Percentiles rank a stretch among this genome's conserved stretches.
These are phyloP conservation scores for Sebastes itinus DNA, from an alignment of 2,797 vertebrate species.

Conservation along the genomic window DNA sequence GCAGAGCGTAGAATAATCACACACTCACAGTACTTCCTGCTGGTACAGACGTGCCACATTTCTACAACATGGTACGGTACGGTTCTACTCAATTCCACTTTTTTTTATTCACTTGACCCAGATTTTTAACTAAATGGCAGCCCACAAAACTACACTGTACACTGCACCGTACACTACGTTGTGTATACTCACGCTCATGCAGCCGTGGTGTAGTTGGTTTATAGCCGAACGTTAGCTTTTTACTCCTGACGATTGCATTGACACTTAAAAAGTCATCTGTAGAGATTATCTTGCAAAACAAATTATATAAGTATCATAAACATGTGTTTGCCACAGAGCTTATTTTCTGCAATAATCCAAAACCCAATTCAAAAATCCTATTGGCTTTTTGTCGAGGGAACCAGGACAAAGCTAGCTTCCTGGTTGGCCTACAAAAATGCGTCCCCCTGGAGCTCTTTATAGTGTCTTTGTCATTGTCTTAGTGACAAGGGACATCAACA, in stretches of 20 bases:
- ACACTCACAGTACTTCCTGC: background rate
- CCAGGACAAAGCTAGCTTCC: background rate
- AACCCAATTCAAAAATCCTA: background rate
- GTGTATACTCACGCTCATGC: background rate
- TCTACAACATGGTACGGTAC: background rate
- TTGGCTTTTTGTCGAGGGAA: background rate
- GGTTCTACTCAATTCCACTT: background rate
- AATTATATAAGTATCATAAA: too few species aligned
- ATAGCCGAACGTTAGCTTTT: too few species aligned
- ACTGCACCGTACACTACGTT: background rate
- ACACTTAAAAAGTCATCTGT: too few species aligned
- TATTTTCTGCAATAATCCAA: too few species aligned
- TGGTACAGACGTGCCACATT: background rate
- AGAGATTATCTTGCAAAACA: too few species aligned
- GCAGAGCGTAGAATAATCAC: background rate
- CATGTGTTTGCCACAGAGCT: too few species aligned
- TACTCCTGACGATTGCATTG: too few species aligned
- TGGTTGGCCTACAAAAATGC: background rate
- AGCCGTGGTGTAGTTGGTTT: too few species aligned
- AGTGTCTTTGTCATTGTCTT: background rate
- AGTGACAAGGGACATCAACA: background rate
- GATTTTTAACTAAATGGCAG: background rate
- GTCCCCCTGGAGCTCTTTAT: background rate
- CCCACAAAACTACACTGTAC: background rate
- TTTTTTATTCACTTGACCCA: background rate